Base-by-base conservation (phyloP, 92 coral and sea anemone species). In the Bergia sp. region DNA sequence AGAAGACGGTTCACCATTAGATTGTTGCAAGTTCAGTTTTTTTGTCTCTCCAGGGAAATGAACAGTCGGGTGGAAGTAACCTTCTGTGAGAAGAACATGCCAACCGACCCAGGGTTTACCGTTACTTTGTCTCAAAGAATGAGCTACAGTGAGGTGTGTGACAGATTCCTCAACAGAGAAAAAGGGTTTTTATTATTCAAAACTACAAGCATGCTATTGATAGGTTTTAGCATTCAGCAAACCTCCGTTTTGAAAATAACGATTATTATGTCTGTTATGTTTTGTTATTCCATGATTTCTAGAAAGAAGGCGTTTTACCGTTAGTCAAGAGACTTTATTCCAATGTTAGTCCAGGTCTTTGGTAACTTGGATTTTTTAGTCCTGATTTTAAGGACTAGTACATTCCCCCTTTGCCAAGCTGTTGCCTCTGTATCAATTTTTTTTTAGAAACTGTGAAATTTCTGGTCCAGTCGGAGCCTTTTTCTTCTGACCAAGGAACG, bases 41-140 rank as follows among this genome's bases (percentile, higher is more conserved):
- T 44, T 20, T 79, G 55, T 39, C 77, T 73, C 58, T 71, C n/a
- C 88, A 97, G 99, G 89, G 99, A 97, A 82, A 89, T 94, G 43
- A 92, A 95, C 82, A 89, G 90, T 89, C 95, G 96, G 88, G 96
- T 97, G 37, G 99, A 97, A 82, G 97, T 97, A n/a, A 81, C 93
- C 40, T 94, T 97, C 86, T 97, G 98, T 88, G 98, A 97, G 86
- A 97, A 97, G 89, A 97, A 97, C 87, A 72, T 91, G 69, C 93
- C 90, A 21, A 92, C 86, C 42, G 99, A 97, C 85, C 93, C 97
- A 67, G 99, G 99, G 9, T 97, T 97, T 89, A 91, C 94, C 65
- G 93, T 97, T 5, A 91, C 89, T 67, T 92, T 97, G 42, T 96
- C 98, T 20, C 92, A 88, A 76, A 88, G 98, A 53, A 97, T 97